These are phyloP conservation scores for Bombus pascuorum DNA, from an alignment of 1,140 invertebrate species.

Conservation along the genomic window DNA sequence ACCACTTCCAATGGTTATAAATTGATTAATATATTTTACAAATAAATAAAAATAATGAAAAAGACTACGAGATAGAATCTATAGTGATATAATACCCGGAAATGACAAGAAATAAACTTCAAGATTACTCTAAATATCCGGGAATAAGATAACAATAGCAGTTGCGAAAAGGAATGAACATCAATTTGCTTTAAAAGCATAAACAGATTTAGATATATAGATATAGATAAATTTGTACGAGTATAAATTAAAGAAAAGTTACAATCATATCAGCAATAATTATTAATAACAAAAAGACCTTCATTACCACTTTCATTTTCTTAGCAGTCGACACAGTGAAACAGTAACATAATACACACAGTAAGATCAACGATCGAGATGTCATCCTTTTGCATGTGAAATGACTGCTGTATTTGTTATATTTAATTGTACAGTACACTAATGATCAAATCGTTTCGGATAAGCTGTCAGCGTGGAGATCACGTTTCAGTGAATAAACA, in stretches of 20 bases:
- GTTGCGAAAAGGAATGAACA: not conserved
- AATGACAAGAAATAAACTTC: too few relatives aligned
- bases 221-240: not conserved
- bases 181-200: not conserved
- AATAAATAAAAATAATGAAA: too few relatives aligned
- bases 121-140: not conserved
- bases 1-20: too few relatives aligned
- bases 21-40: too few relatives aligned
- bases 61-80: too few relatives aligned
- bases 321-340: constrained; percentile 1
- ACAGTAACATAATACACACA: constrained; percentile 24
- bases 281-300: not conserved
- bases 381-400: constrained; percentile 12
- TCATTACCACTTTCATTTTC: constrained; percentile 43
- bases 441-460: not conserved
- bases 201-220: not conserved
- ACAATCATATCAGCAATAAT: not conserved
- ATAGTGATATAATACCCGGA: too few relatives aligned
- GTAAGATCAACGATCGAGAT: not conserved
- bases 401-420: not conserved
- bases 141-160: not conserved
- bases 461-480: not conserved
- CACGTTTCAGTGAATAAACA: not conserved
- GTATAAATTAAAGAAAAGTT: not conserved
- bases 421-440: not conserved